Percentiles rank a stretch among this genome's conserved stretches.
These are phyloP conservation scores for Bovichtus variegatus DNA, from an alignment of 2,797 vertebrate genomes.

Conservation along the genomic window DNA sequence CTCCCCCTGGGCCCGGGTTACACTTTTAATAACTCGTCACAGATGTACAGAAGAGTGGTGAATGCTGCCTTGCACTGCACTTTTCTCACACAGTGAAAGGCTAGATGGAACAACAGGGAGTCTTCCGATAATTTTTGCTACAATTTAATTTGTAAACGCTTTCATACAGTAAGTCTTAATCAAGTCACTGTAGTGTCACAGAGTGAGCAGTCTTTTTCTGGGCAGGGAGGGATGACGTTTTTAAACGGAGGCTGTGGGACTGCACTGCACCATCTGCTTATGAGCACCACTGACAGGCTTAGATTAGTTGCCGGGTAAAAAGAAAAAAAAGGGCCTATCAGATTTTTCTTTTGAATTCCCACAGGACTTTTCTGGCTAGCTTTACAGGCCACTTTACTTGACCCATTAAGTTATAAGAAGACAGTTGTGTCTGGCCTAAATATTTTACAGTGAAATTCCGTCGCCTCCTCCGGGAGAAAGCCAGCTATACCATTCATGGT, in stretches of 20 bases:
- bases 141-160: conserved; percentile 65
- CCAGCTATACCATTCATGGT: conserved; percentile 48
- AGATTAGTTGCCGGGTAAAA: conserved; percentile 25
- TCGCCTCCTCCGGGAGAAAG: conserved; percentile 13
- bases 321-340: conserved; percentile 18
- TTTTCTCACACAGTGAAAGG: conserved; percentile 40
- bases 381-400: conserved; percentile 63
- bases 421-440: conserved; percentile 63
- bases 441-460: conserved; percentile 30
- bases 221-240: conserved; percentile 12
- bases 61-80: conserved; percentile 23
- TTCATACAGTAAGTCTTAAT: conserved; percentile 66
- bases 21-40: conserved; percentile 79
- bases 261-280: conserved; percentile 50
- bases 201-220: conserved; percentile 23
- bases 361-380: conserved; percentile 16
- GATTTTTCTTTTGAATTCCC: conserved; percentile 53
- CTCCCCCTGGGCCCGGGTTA: conserved; percentile 66
- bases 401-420: conserved; percentile 65
- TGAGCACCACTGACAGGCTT: conserved; percentile 24
- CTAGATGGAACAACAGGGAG: too few relatives aligned
- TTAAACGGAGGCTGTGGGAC: conserved; percentile 19
- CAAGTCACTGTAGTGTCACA: conserved; percentile 48
- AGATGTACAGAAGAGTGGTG: conserved; percentile 57
- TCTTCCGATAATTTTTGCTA: not conserved